These are phyloP conservation scores for Noturus placidus DNA, from an alignment of 2,113 vertebrate species.

Conservation along the genomic window DNA sequence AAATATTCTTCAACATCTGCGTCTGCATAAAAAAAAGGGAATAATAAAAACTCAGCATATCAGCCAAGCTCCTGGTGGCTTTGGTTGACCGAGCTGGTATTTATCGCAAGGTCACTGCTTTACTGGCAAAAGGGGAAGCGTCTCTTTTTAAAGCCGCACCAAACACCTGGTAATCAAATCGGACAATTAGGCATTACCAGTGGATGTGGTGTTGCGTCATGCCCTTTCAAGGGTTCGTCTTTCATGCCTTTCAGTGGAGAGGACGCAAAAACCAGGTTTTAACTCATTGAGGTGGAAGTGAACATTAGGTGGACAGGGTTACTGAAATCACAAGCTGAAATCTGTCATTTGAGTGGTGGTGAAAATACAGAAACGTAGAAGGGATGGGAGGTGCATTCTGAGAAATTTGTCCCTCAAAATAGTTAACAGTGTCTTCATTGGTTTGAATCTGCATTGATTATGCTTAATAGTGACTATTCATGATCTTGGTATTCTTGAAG, in stretches of 20 bases:
- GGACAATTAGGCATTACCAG: slow-evolving; percentile 56
- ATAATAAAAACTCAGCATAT: neutral
- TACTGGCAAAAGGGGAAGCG: slow-evolving; percentile 46
- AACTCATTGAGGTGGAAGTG: neutral
- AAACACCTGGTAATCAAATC: slow-evolving; percentile 49
- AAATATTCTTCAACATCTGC: neutral
- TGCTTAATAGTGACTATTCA: neutral
- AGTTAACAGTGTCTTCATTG: neutral
- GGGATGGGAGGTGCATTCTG: neutral
- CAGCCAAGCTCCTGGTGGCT: slow-evolving; percentile 15
- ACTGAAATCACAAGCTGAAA: neutral
- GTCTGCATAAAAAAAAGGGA: slow-evolving; percentile 9
- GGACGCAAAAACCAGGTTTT: slow-evolving; percentile 5
- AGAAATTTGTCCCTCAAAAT: neutral
- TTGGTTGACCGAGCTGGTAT: slow-evolving; percentile 11
- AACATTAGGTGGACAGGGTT: neutral
- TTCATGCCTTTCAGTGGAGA: slow-evolving; percentile 37
- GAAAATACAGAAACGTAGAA: neutral
- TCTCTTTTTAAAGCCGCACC: slow-evolving; percentile 39
- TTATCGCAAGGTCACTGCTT: slow-evolving; percentile 51
- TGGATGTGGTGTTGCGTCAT: slow-evolving; percentile 37
- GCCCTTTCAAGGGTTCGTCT: slow-evolving; percentile 35
- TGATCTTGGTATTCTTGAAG: neutral
- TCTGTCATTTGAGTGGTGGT: neutral
- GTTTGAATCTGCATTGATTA: neutral